phyloP scores from a whole-genome alignment of 2,113 vertebrate species.

The Xenopus borealis region DNA sequence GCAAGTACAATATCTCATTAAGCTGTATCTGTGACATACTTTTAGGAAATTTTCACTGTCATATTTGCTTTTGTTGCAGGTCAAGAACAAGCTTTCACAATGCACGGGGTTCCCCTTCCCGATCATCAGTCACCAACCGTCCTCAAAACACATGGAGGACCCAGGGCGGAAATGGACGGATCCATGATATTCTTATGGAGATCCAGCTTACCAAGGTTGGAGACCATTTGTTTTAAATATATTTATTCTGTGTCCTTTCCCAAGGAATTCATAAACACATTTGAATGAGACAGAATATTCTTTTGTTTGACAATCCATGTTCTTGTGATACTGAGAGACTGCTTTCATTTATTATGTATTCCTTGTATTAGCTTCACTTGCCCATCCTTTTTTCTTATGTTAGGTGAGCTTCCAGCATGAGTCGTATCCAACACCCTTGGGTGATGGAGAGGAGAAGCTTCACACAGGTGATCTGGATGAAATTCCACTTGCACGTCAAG shows the following conservation, averaged over 20 bases:
- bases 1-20: no score
- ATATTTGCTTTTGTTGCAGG: conserved; percentile 35
- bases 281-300: no score
- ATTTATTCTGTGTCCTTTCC: no score
- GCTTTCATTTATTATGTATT: no score
- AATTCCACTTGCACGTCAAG: conserved; percentile 82
- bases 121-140: conserved; percentile 67
- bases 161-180: conserved; percentile 77
- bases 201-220: conserved; percentile 86
- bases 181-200: conserved; percentile 85
- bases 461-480: conserved; percentile 58
- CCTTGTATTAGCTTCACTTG: no score
- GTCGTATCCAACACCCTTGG: conserved; percentile 59
- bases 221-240: not conserved
- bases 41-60: no score
- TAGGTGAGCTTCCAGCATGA: conserved; percentile 92
- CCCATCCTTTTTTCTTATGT: not conserved
- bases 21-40: no score
- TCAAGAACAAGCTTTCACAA: conserved; percentile 53
- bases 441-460: conserved; percentile 37
- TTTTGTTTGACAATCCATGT: no score
- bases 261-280: no score
- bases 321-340: no score
- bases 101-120: conserved; percentile 75
- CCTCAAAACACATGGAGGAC: conserved; percentile 88